Base-by-base conservation (phyloP, 2,797 vertebrate species). In the Phalloptychus januarius region DNA sequence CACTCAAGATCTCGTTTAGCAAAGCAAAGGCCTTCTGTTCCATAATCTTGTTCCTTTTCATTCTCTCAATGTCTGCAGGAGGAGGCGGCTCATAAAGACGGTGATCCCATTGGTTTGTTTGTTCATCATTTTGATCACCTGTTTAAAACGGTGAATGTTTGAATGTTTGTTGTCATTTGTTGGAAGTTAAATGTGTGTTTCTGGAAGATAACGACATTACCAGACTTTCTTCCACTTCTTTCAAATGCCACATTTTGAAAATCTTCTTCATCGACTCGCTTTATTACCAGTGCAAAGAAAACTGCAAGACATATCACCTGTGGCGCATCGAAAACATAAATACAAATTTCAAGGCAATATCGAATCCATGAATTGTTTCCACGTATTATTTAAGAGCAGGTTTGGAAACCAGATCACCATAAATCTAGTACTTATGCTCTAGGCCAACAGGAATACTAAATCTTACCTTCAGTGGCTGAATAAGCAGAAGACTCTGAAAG, bases 211-310 rank as follows among this genome's bases (percentile, higher is more conserved):
- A 25, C n/a, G 23, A 45, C 44, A 63, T 79, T 94, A 98, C 97
- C 96, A 94, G 86, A 76, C 67, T 85, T 86, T 79, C 75, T 77
- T 45, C 96, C 71, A 31, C 72, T 44, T 44, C 78, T 88, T 18
- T 84, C 89, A 52, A 96, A 81, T 2, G 74, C 63, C 52, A 93
- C 75, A 67, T 94, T 91, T 81, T 91, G 92, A 79, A 96, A 95
- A 61, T 98, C 96, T 16, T 98, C 96, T 0, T 96, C 95, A 23
- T 98, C 98, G 0, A 96, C 91, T 79, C 94, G 96, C 92, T 97
- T 99, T 83, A 97, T 91, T 71, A 98, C 95, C 78, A 99, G 92
- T 46, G 97, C 96, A 91, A 98, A 98, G 91, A 98, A 99, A 70
- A 97, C 94, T 61, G 97, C 97, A 73, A 98, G 96, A 71, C 96